phyloP scores from a whole-genome alignment of 2,797 vertebrate genomes.

The Coracias cyanogaster region DNA sequence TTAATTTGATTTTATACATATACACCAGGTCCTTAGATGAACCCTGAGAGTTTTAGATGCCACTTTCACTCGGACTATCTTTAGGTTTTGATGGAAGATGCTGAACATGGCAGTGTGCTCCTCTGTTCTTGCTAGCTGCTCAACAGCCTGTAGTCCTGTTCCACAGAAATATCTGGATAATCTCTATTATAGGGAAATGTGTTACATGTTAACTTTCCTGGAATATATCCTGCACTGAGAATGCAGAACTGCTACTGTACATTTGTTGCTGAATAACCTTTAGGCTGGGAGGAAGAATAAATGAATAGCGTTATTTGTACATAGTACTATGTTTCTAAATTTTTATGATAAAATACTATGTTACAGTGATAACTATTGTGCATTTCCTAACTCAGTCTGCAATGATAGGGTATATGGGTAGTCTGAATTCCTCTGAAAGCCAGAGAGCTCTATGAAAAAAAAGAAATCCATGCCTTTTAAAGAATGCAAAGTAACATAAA shows the following conservation, averaged over 20 bases:
- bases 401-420: neutral
- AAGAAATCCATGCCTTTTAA: neutral
- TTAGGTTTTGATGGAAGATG: neutral
- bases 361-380: neutral
- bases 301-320: neutral
- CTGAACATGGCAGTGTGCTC: neutral
- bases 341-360: neutral
- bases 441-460: accelerated
- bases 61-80: neutral
- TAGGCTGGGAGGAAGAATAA: neutral
- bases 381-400: neutral
- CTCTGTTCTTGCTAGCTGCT: neutral
- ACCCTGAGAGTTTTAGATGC: neutral
- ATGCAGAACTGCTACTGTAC: neutral
- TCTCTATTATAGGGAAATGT: neutral
- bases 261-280: neutral
- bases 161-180: neutral
- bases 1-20: neutral
- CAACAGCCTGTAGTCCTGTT: neutral
- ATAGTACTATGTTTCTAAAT: neutral
- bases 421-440: neutral
- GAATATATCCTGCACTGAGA: neutral
- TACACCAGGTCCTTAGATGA: neutral
- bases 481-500: neutral
- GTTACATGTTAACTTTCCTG: neutral